phyloP scores from a whole-genome alignment of 1,140 invertebrate genomes.

The Brachionus manjavacas region DNA sequence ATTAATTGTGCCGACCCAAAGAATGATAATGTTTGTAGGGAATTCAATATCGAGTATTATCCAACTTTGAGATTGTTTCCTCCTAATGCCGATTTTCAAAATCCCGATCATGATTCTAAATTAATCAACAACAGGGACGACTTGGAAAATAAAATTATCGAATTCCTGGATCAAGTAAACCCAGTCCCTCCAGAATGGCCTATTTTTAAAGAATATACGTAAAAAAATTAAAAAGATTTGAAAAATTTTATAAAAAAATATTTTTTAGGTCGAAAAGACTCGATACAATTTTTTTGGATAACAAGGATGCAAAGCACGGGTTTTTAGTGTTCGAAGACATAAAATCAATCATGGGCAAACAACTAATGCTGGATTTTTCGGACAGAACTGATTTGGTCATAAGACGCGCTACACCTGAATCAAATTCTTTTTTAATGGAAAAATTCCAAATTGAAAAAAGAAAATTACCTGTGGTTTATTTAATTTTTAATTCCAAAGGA shows the following conservation, averaged over 20 bases:
- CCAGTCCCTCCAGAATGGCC: neutral
- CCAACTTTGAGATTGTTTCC: constrained; percentile 44
- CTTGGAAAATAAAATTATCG: neutral
- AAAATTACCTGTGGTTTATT: neutral
- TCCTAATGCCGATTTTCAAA: neutral
- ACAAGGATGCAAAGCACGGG: neutral
- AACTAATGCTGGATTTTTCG: constrained; percentile 12
- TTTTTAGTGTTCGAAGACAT: neutral
- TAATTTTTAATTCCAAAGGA: constrained; percentile 10
- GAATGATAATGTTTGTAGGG: constrained; percentile 46
- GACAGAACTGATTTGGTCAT: neutral
- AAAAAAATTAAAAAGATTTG: neutral
- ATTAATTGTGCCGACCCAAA: constrained; percentile 48
- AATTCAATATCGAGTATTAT: constrained; percentile 46
- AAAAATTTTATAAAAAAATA: neutral
- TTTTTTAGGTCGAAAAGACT: constrained; percentile 17
- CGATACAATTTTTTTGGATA: neutral
- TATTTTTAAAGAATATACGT: neutral
- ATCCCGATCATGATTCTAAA: neutral
- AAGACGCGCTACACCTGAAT: neutral
- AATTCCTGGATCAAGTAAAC: neutral
- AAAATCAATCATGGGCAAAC: neutral
- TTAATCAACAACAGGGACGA: neutral
- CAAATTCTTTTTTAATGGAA: neutral
- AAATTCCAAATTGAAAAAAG: neutral